Percentiles rank a stretch among this genome's conserved stretches.
Evolutionary conservation across 2,888 invertebrate species (phyloP).

Genomic region (Acanthosepion lycidas): DNA sequence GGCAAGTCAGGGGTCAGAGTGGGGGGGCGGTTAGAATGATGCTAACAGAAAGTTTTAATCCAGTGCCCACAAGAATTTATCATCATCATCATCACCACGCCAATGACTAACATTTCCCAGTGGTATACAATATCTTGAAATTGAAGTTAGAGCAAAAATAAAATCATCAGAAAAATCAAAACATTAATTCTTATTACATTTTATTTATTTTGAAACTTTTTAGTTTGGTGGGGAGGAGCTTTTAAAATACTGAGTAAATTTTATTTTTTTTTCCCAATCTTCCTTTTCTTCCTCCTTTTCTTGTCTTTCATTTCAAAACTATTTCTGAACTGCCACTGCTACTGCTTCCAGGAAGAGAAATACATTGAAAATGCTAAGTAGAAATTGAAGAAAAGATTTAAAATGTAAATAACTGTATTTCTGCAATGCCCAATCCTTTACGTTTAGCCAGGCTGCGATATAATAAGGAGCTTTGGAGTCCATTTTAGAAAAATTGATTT

Average conservation of each 20-base stretch:
- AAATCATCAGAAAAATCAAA: neutral
- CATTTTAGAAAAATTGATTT: neutral
- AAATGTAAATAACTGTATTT: conserved; percentile 22
- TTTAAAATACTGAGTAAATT: neutral
- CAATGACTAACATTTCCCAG: neutral
- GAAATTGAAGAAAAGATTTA: conserved; percentile 33
- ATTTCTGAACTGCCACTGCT: neutral
- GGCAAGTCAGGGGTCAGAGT: neutral
- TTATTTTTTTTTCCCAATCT: neutral
- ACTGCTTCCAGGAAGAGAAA: neutral
- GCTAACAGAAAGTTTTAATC: conserved; percentile 8
- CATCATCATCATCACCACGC: neutral
- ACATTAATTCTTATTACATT: conserved; percentile 33
- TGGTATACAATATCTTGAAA: conserved; percentile 22
- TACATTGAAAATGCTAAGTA: neutral
- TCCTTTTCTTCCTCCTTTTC: neutral
- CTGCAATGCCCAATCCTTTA: neutral
- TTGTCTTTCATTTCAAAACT: neutral
- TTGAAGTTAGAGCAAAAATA: neutral
- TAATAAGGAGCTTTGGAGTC: conserved; percentile 12
- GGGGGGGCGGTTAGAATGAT: neutral
- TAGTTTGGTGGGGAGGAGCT: neutral
- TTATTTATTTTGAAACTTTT: conserved; percentile 33
- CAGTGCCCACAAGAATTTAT: neutral
- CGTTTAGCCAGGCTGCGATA: neutral